Evolutionary conservation across 2,888 invertebrate genomes (phyloP).

Genomic region (Clistopyga incitator): DNA sequence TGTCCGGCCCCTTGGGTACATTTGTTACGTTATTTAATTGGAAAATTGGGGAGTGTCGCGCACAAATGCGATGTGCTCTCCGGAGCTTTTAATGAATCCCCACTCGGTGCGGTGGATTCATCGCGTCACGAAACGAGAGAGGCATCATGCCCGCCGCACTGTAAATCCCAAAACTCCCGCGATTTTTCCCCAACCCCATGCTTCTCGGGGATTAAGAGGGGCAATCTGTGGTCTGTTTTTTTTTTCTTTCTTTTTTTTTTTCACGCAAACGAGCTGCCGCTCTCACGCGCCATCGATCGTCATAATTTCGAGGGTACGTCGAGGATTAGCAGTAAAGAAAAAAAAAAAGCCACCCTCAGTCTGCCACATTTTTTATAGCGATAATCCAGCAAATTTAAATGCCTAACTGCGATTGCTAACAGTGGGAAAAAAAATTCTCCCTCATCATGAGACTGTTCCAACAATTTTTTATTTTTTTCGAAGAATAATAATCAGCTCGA

Average conservation of each 20-base stretch:
- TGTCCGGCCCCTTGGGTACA: slow-evolving; percentile 67
- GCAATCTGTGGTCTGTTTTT: slow-evolving; percentile 81
- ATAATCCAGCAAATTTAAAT: slow-evolving; percentile 63
- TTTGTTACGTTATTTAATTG: slow-evolving; percentile 80
- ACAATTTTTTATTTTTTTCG: background rate
- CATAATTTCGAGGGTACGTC: slow-evolving; percentile 78
- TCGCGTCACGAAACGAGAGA: slow-evolving; percentile 74
- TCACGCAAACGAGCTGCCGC: slow-evolving; percentile 73
- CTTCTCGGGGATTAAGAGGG: slow-evolving; percentile 77
- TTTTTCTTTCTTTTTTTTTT: slow-evolving; percentile 77
- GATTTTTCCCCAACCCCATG: slow-evolving; percentile 45
- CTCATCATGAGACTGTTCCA: background rate
- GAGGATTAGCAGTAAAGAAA: slow-evolving; percentile 64
- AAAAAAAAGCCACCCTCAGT: slow-evolving; percentile 51
- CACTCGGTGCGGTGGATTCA: slow-evolving; percentile 66
- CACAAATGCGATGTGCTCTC: slow-evolving; percentile 76
- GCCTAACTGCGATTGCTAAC: slow-evolving; percentile 51
- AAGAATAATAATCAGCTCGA: background rate
- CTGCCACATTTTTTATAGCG: slow-evolving; percentile 56
- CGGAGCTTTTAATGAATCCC: slow-evolving; percentile 80
- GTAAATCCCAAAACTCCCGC: slow-evolving; percentile 44
- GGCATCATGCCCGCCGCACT: slow-evolving; percentile 74
- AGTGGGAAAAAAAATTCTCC: slow-evolving; percentile 6
- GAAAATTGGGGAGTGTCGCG: slow-evolving; percentile 75
- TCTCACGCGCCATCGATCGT: slow-evolving; percentile 82